A percentile compares a stretch with the other conserved stretches of the same genome.
Evolutionary conservation across 64 coral and sea anemone genomes (phyloP).

Genomic region (Astreopora myriophthalma): DNA sequence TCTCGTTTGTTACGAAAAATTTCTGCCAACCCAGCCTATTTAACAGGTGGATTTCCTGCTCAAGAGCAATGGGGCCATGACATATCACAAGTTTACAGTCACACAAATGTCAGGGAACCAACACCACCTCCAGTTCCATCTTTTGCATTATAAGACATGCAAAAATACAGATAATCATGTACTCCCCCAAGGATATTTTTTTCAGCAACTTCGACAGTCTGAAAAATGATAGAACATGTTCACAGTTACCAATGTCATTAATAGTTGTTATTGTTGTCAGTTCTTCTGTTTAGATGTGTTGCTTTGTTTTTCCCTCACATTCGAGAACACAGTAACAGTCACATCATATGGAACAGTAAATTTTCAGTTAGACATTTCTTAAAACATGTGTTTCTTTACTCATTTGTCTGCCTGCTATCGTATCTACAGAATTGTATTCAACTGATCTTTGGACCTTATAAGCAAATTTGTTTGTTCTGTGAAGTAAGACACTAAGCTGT

Average conservation of each 20-base stretch:
- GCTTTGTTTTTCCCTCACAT: neutral
- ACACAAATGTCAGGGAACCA: neutral
- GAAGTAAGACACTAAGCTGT: neutral
- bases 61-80: neutral
- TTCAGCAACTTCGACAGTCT: neutral
- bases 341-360: neutral
- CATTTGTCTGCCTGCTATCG: neutral
- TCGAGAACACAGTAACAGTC: neutral
- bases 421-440: neutral
- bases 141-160: neutral
- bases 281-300: neutral
- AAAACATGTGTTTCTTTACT: neutral
- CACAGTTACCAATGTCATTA: neutral
- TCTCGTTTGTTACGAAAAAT: no score
- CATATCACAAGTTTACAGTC: neutral
- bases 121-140: neutral
- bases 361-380: neutral
- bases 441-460: neutral
- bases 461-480: neutral
- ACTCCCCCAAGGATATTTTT: neutral
- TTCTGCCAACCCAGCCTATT: neutral
- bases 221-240: neutral
- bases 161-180: neutral
- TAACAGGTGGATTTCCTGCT: neutral
- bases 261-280: neutral